Evolutionary conservation across 2,888 invertebrate species (phyloP), one percentile per base, ranked within the genome.

Genomic region (Eupithecia exiguata): DNA sequence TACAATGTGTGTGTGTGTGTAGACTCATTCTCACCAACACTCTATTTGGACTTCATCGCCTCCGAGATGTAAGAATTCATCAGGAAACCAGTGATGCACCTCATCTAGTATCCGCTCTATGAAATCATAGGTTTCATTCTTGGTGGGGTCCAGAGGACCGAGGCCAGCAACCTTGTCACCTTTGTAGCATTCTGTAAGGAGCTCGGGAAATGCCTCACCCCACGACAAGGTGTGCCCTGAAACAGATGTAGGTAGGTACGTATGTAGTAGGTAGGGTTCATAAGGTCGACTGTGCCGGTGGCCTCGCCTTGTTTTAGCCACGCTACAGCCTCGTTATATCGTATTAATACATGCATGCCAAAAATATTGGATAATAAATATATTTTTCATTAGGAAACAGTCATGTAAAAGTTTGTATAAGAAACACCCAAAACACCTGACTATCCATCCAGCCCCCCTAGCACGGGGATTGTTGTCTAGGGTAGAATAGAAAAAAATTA

Each of bases 1-100:
- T 40, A 40, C 40, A 40, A 40, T 0, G 4, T 3, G n/a, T n/a
- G n/a, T n/a, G n/a, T n/a, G n/a, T n/a, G n/a, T n/a, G n/a, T n/a
- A n/a, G 0, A 49, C 61, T 35, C 5, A 62, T 62, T 18, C 92
- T 92, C 88, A 97, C 98, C 98, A 98, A 87, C 98, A 98, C 70
- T 93, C 92, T 84, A 96, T 96, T 43, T 95, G 95, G 0, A 98
- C 98, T 92, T 99, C 99, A 88, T 99, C 99, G 0, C 98, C 98
- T 6, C 99, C 99, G 1, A 99, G 88, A 89, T 99, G 99, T n/a
- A 98, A 84, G 86, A 97, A 98, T 76, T 95, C 89, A 81, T 98
- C 98, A 0, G 96, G 96, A 87, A 98, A 98, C n/a, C 96, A 92
- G 0, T 81, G 70, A 58, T 92, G 91, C 1, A 97, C 94, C 91